These are phyloP conservation scores for Nezara viridula DNA, from an alignment of 2,888 invertebrate species.

Conservation along the genomic window DNA sequence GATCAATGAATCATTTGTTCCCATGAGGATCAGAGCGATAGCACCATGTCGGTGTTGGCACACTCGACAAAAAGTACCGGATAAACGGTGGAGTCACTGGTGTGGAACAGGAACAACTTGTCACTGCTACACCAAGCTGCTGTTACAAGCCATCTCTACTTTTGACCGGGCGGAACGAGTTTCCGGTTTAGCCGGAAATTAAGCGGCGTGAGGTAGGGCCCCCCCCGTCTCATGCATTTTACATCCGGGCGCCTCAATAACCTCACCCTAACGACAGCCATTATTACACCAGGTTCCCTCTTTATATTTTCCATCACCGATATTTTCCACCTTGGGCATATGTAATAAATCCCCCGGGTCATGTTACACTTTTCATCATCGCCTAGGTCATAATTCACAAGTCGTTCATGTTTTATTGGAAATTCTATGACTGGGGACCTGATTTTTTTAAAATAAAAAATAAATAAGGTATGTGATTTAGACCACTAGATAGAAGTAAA, in stretches of 20 bases:
- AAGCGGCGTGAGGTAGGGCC: slow-evolving; percentile 37
- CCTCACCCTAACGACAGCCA: slow-evolving; percentile 10
- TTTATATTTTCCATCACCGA: slow-evolving; percentile 18
- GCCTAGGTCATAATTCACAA: neutral
- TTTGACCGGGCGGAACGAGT: neutral
- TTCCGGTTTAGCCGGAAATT: slow-evolving; percentile 41
- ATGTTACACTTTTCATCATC: neutral
- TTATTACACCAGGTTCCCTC: neutral
- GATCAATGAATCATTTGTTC: neutral
- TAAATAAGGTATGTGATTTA: too few relatives aligned
- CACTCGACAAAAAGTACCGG: neutral
- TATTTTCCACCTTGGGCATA: neutral
- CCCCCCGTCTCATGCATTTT: neutral
- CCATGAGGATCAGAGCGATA: neutral
- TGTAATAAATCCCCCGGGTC: neutral
- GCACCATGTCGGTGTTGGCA: neutral
- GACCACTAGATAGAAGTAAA: too few relatives aligned
- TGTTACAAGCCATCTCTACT: neutral
- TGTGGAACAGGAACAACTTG: slow-evolving; percentile 14
- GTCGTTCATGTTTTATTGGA: neutral
- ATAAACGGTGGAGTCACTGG: neutral
- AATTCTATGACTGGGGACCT: too few relatives aligned
- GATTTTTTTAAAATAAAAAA: too few relatives aligned
- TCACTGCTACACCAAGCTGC: neutral
- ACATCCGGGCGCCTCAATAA: slow-evolving; percentile 27